Evolutionary conservation across 2,113 vertebrate genomes (phyloP), one percentile per base, ranked within the genome.

Genomic region (Brachypodius melanocephalos): DNA sequence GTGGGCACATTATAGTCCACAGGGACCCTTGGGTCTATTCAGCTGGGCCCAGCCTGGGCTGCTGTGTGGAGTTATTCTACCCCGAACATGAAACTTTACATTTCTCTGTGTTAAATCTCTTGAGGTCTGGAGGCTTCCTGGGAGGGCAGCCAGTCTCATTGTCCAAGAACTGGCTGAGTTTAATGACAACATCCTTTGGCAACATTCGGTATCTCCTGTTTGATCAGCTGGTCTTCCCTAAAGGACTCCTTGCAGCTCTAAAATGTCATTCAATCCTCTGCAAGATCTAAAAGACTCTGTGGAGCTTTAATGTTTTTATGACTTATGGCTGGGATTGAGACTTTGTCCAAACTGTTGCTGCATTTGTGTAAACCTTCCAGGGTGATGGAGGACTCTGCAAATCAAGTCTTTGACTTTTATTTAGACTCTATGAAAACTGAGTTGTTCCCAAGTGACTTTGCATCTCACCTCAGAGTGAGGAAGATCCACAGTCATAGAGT

Each of bases 311-410:
- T 67, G 78, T 85, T 77, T 29, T 29, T 25, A 40, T 85, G 69
- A 95, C 92, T 91, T 93, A 92, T 65, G 84, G 20, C 42, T 32
- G 66, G 66, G 73, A 81, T 57, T 75, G 77, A 91, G 73, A 59
- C 59, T 68, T 80, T 74, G 80, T 87, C 93, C 69, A 89, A 90
- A 89, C 66, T 81, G 40, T 76, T 92, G 17, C 34, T 92, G 36
- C 62, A 21, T 55, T 89, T 92, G 57, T 85, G 57, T 81, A 89
- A 90, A 67, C 84, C 61, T 87, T 95, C 93, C 80, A 87, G 48
- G 36, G 65, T 95, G 86, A 87, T 87, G 66, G 52, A 93, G 36
- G 49, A 49, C 34, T 83, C 42, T 63, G 83, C 40, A 86, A 92
- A 81, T 90, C 3, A 90, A 63, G 38, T n/a, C 72, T 77, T 46